These are phyloP conservation scores for Microdon myrmicae DNA, from an alignment of 2,888 invertebrate species.

Conservation along the genomic window DNA sequence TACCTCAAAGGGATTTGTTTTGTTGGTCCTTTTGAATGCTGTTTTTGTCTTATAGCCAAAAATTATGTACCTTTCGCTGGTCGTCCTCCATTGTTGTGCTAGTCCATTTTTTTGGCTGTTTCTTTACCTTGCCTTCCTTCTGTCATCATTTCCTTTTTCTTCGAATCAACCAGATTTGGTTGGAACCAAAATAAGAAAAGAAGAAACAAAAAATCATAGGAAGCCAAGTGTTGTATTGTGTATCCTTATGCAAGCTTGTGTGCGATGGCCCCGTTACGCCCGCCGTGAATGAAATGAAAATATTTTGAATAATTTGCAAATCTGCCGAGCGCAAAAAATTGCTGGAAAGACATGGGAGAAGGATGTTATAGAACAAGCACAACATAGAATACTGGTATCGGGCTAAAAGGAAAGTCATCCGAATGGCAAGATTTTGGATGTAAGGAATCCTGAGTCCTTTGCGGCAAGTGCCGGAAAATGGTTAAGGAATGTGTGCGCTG, in stretches of 20 bases:
- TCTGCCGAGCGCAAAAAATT: constrained; percentile 1
- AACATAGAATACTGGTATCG: no score
- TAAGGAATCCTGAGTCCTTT: constrained; percentile 8
- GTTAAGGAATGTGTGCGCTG: constrained; percentile 42
- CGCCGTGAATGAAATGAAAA: constrained; percentile 27
- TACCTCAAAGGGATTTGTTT: constrained; percentile 36
- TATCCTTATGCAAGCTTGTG: no score
- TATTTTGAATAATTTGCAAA: constrained; percentile 43
- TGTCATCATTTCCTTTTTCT: neutral
- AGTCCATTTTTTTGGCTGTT: neutral
- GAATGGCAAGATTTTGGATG: no score
- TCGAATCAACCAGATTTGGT: no score
- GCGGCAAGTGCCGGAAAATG: constrained; percentile 27
- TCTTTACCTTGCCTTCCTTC: neutral
- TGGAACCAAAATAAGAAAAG: no score
- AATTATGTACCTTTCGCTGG: constrained; percentile 18
- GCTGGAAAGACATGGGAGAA: neutral
- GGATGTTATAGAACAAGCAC: no score
- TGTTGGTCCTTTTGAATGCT: constrained; percentile 34
- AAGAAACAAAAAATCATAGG: no score
- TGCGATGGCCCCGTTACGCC: neutral
- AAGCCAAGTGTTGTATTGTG: no score
- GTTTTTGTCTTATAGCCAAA: constrained; percentile 28
- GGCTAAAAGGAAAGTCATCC: no score
- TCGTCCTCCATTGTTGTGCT: no score